Conservation (phyloP, 2,888 invertebrate species). For the Trimorus sp. region DNA sequence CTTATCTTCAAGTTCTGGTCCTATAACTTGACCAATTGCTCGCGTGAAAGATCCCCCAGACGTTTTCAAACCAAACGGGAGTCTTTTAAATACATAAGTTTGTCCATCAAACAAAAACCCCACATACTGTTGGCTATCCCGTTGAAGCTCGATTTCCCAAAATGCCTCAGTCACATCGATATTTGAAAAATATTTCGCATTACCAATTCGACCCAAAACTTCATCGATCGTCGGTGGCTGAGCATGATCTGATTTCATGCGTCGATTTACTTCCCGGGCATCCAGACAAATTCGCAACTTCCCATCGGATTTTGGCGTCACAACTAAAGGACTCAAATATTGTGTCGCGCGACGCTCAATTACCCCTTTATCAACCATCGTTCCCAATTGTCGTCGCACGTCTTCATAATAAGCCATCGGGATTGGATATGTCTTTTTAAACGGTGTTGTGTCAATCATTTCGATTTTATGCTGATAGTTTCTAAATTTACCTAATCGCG, state of each 20-base stretch:
- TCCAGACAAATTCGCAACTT: constrained; percentile 11
- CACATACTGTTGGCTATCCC: constrained; percentile 6
- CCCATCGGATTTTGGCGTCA: not conserved
- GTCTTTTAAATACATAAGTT: not conserved
- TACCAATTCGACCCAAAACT: not conserved
- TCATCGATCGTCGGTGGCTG: constrained; percentile 9
- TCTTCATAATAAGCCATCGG: not conserved
- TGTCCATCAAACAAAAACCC: constrained; percentile 20
- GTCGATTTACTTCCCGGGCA: not conserved
- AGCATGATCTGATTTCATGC: not conserved
- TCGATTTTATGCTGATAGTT: not conserved
- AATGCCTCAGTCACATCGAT: constrained; percentile 8
- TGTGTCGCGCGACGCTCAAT: not conserved
- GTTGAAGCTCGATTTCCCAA: constrained; percentile 9
- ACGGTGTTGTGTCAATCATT: not conserved
- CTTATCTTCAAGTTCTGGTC: not conserved
- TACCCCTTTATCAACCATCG: not conserved
- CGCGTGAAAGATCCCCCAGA: constrained; percentile 1
- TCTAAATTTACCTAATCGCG: not conserved
- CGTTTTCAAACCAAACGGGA: constrained; percentile 16
- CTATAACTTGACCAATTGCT: not conserved
- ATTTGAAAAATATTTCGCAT: constrained; percentile 1
- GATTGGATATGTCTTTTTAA: not conserved
- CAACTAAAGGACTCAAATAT: constrained; percentile 1
- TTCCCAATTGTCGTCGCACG: not conserved